These are phyloP conservation scores for Apamea epomidion DNA, from an alignment of 2,888 invertebrate genomes.

Conservation along the genomic window DNA sequence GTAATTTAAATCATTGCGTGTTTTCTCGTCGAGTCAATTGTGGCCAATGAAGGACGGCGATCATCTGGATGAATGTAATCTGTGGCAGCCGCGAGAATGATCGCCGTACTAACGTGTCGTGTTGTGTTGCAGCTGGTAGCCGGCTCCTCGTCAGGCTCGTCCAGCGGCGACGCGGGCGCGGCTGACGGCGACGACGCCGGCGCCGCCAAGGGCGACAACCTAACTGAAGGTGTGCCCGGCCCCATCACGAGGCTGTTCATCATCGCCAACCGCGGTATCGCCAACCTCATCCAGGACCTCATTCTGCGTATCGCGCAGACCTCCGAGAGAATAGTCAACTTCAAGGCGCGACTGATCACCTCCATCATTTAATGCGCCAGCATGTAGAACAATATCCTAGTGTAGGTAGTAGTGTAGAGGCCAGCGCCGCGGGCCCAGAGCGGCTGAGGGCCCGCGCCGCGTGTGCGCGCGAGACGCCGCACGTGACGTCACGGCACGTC, in stretches of 20 bases:
- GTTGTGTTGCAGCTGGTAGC: constrained; percentile 93
- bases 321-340: constrained; percentile 97
- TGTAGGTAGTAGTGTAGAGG: constrained; percentile 73
- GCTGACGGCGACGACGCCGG: constrained; percentile 88
- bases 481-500: constrained; percentile 34
- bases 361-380: constrained; percentile 94
- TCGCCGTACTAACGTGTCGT: constrained; percentile 3
- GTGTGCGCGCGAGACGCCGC: constrained; percentile 38
- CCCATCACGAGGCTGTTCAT: constrained; percentile 96
- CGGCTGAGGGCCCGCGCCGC: constrained; percentile 39
- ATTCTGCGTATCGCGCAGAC: constrained; percentile 97
- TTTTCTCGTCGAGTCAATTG: not conserved
- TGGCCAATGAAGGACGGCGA: not conserved
- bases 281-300: constrained; percentile 96
- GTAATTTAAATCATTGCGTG: not conserved
- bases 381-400: constrained; percentile 80
- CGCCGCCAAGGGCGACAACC: constrained; percentile 92
- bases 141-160: constrained; percentile 91
- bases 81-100: constrained; percentile 7
- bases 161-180: constrained; percentile 87
- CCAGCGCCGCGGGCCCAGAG: constrained; percentile 42
- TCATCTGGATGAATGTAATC: not conserved
- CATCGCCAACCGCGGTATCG: constrained; percentile 96
- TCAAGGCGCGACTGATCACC: constrained; percentile 97
- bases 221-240: constrained; percentile 96